phyloP scores from a whole-genome alignment of 1,140 invertebrate genomes.

The Brachionus koreanus region DNA sequence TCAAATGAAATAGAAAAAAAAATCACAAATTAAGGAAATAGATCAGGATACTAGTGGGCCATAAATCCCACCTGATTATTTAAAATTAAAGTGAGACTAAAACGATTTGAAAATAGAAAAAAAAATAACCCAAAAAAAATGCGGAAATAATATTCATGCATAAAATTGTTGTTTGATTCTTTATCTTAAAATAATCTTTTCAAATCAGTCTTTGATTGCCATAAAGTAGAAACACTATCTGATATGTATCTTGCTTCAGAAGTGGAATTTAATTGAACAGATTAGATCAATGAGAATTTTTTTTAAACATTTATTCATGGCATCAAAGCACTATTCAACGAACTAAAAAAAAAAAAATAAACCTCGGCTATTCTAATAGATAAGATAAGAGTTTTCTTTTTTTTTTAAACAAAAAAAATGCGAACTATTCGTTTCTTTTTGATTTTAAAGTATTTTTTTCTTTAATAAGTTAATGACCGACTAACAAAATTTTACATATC shows the following conservation, averaged over 20 bases:
- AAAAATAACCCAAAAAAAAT: not conserved
- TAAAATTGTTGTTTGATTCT: slow-evolving; percentile 19
- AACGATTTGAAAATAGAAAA: not conserved
- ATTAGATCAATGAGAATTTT: slow-evolving; percentile 31
- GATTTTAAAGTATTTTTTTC: not conserved
- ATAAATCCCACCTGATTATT: not conserved
- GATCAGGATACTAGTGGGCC: not conserved
- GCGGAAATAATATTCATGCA: slow-evolving; percentile 29
- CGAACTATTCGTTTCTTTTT: not conserved
- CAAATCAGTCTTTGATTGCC: not conserved
- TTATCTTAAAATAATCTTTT: not conserved
- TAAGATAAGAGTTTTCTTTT: slow-evolving; percentile 19
- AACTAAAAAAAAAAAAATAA: not conserved
- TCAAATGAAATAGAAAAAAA: not conserved
- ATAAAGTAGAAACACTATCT: slow-evolving; percentile 6
- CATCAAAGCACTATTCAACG: not conserved
- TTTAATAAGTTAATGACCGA: slow-evolving; percentile 16
- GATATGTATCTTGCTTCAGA: slow-evolving; percentile 2
- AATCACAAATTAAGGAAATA: not conserved
- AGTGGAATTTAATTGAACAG: slow-evolving; percentile 33
- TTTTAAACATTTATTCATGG: slow-evolving; percentile 7
- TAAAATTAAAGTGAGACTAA: not conserved
- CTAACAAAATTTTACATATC: slow-evolving; percentile 3
- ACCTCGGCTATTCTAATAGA: not conserved
- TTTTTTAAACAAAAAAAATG: slow-evolving; percentile 5